Percentiles rank a stretch among this genome's conserved stretches.
phyloP scores from a whole-genome alignment of 2,797 vertebrate genomes.

The Serranus cabrilla region DNA sequence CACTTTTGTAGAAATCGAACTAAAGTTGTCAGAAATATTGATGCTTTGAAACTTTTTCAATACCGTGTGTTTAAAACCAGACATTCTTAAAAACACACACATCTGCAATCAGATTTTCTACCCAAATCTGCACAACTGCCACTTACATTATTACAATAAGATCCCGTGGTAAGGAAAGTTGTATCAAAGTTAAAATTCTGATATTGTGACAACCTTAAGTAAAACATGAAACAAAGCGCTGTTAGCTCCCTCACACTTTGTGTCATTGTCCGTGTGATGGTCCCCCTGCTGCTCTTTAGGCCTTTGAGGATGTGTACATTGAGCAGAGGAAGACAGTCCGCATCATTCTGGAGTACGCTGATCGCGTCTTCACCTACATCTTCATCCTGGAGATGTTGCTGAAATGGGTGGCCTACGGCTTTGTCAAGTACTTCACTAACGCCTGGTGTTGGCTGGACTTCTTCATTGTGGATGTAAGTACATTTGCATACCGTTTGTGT shows the following conservation, averaged over 20 bases:
- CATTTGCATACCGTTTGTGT: slow-evolving; percentile 17
- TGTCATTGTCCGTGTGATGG: neutral
- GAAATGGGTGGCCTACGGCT: slow-evolving; percentile 98
- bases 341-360: slow-evolving; percentile 95
- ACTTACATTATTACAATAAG: too few species aligned
- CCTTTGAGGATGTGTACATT: slow-evolving; percentile 99
- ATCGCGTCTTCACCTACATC: slow-evolving; percentile 98
- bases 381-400: slow-evolving; percentile 99
- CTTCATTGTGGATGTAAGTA: slow-evolving; percentile 99
- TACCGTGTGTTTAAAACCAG: too few species aligned
- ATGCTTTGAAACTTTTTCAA: too few species aligned
- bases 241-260: neutral
- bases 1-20: slow-evolving; percentile 7
- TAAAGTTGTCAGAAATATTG: too few species aligned
- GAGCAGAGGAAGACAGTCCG: slow-evolving; percentile 96
- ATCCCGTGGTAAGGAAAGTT: too few species aligned
- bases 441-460: slow-evolving; percentile 99
- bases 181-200: too few species aligned
- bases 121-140: too few species aligned
- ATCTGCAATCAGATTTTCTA: too few species aligned
- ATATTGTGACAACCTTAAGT: too few species aligned
- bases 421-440: slow-evolving; percentile 99
- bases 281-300: slow-evolving; percentile 81
- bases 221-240: neutral
- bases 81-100: too few species aligned